A percentile compares a stretch with the other conserved stretches of the same genome.
Conservation (phyloP, 2,797 vertebrate species). For the Mormyrops attenuatus region DNA sequence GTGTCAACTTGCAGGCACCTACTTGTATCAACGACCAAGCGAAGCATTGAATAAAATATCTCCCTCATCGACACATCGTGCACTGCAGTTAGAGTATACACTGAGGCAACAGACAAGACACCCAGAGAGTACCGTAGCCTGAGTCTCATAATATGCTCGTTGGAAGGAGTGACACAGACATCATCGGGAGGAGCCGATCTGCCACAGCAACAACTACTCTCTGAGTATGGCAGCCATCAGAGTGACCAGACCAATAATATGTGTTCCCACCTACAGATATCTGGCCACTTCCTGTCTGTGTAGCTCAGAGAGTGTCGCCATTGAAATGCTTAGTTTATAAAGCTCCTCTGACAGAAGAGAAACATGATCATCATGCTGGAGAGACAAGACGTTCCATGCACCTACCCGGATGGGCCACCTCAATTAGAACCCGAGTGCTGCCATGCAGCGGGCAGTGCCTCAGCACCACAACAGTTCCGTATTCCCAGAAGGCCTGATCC, state of each 20-base stretch:
- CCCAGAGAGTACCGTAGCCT: not conserved
- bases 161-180: not conserved
- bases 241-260: not conserved
- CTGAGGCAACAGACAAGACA: not conserved
- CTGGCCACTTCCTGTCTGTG: not conserved
- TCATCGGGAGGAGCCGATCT: not conserved
- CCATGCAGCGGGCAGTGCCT: not conserved
- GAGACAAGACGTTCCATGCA: not conserved
- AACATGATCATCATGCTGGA: not conserved
- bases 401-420: not conserved
- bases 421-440: not conserved
- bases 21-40: not conserved
- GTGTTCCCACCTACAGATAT: not conserved
- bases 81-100: not conserved
- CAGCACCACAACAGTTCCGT: not conserved
- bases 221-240: not conserved
- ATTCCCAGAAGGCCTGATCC: not conserved
- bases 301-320: not conserved
- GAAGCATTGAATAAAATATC: not conserved
- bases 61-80: not conserved
- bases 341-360: not conserved
- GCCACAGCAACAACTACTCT: not conserved
- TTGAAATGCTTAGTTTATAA: not conserved
- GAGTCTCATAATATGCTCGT: not conserved
- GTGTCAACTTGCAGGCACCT: not conserved